Evolutionary conservation across 2,113 vertebrate species (phyloP).

Genomic region (Romanogobio albipinnatus): DNA sequence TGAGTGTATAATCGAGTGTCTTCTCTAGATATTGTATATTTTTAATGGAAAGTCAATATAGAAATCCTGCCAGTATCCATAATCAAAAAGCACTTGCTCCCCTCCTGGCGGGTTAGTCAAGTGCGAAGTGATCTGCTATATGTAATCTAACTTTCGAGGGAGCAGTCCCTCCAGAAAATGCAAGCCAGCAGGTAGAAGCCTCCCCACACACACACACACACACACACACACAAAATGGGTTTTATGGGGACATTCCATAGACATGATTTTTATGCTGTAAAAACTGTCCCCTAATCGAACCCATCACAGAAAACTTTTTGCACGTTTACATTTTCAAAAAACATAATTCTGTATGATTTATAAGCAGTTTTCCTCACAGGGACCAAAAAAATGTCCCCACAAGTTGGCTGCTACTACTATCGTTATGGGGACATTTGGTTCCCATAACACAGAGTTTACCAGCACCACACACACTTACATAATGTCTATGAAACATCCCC

Average conservation of each 20-base stretch:
- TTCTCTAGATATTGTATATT: conserved; percentile 11
- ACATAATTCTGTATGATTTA: background rate
- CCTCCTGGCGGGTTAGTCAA: conserved; percentile 54
- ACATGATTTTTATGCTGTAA: too few relatives aligned
- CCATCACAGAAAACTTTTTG: too few relatives aligned
- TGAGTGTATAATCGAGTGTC: background rate
- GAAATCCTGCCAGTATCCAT: conserved; percentile 51
- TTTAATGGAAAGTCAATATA: conserved; percentile 52
- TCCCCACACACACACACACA: too few relatives aligned
- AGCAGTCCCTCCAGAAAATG: background rate
- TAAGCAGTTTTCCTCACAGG: too few relatives aligned
- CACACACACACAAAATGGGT: background rate
- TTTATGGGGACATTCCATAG: background rate
- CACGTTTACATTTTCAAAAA: too few relatives aligned
- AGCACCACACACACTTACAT: too few relatives aligned
- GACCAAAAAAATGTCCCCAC: too few relatives aligned
- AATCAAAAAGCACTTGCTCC: background rate
- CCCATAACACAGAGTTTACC: too few relatives aligned
- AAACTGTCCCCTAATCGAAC: too few relatives aligned
- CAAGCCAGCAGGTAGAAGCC: background rate
- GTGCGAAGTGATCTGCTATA: background rate
- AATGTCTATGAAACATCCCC: too few relatives aligned
- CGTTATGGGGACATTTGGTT: too few relatives aligned
- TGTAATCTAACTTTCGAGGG: background rate
- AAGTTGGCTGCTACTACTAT: background rate